phyloP scores from a whole-genome alignment of 2,113 vertebrate genomes.

The Gymnobelideus leadbeateri region DNA sequence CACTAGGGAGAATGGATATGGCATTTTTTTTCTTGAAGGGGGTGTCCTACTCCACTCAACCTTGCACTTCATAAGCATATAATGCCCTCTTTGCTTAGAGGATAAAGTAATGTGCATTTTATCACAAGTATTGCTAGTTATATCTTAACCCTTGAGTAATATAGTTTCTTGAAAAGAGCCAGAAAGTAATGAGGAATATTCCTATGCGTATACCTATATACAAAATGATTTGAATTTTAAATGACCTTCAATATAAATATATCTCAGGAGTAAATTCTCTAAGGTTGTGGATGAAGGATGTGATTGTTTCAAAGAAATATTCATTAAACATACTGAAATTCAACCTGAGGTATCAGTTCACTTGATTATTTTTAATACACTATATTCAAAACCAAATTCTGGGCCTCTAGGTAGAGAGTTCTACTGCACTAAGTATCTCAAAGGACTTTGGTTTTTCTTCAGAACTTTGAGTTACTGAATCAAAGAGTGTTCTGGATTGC shows the following conservation, averaged over 20 bases:
- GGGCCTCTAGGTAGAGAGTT: background rate
- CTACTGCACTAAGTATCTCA: background rate
- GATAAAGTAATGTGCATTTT: background rate
- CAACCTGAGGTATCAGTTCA: constrained; percentile 16
- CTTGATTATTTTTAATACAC: background rate
- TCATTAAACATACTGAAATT: constrained; percentile 27
- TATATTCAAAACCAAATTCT: constrained; percentile 42
- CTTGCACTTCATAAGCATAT: constrained; percentile 9
- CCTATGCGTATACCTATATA: background rate
- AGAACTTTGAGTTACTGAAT: constrained; percentile 32
- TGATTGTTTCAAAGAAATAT: constrained; percentile 45
- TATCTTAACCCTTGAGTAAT: background rate
- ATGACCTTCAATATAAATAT: constrained; percentile 21
- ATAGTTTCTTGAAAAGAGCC: background rate
- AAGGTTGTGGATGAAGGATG: constrained; percentile 25
- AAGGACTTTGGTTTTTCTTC: background rate
- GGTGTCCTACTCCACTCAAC: background rate
- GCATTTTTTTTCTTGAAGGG: constrained; percentile 1
- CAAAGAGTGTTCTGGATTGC: background rate
- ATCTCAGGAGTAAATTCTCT: constrained; percentile 33
- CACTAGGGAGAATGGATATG: background rate
- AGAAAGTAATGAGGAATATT: background rate
- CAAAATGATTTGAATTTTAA: constrained; percentile 50
- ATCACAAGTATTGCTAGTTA: background rate
- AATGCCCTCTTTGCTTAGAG: background rate